Evolutionary conservation across 2,113 vertebrate genomes (phyloP).

Genomic region (Epinephelus lanceolatus): DNA sequence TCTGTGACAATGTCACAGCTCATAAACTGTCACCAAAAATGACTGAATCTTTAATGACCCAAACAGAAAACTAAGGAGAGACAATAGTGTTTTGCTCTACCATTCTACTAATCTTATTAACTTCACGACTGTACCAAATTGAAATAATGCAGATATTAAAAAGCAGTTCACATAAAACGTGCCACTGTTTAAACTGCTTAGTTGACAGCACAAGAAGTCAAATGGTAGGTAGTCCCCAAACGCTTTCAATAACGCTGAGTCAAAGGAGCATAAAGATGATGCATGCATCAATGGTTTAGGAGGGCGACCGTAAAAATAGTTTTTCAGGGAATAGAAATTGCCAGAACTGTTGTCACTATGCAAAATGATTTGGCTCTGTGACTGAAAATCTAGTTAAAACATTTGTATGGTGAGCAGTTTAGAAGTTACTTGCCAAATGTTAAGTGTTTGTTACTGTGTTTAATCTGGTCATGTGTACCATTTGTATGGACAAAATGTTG

Average conservation of each 20-base stretch:
- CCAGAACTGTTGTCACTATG: neutral
- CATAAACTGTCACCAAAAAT: conserved; percentile 8
- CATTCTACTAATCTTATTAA: neutral
- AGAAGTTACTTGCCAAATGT: neutral
- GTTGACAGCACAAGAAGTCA: neutral
- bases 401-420: neutral
- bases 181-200: neutral
- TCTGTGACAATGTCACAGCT: neutral
- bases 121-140: neutral
- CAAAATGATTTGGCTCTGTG: neutral
- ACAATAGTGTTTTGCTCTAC: too few relatives aligned
- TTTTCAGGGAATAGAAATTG: neutral
- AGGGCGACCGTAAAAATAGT: neutral
- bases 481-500: neutral
- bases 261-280: neutral
- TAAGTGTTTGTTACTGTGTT: neutral
- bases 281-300: neutral
- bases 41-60: neutral
- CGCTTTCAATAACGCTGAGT: neutral
- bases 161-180: neutral
- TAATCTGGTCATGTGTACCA: neutral
- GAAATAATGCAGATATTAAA: conserved; percentile 5
- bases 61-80: neutral
- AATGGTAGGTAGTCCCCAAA: neutral
- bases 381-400: neutral